A percentile compares a stretch with the other conserved stretches of the same genome.
Conservation (phyloP, 2,113 vertebrate species). For the Ia io region DNA sequence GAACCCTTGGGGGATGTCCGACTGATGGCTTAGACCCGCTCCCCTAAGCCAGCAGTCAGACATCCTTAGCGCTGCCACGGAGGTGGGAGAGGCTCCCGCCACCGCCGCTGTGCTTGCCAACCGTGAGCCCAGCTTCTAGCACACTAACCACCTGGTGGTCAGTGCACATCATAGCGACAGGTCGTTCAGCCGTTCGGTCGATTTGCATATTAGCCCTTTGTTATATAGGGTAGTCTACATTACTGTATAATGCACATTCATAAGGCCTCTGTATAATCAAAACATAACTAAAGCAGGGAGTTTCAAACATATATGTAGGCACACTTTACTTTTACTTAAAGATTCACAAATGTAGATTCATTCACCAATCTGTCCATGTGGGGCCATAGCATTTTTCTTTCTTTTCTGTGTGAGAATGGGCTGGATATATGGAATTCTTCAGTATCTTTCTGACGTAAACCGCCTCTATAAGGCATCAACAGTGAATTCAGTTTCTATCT, state of each 20-base stretch:
- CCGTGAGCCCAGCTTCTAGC: no score
- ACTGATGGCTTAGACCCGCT: no score
- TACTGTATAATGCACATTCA: neutral
- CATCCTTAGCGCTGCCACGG: no score
- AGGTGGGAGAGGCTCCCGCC: no score
- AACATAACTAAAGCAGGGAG: neutral
- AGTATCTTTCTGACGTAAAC: neutral
- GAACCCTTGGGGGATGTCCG: no score
- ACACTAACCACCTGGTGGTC: no score
- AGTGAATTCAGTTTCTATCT: neutral
- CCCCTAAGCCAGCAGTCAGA: no score
- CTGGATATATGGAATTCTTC: neutral
- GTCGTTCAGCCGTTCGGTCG: rapidly evolving
- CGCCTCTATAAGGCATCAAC: neutral
- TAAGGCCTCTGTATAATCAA: neutral
- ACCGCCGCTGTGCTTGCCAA: no score
- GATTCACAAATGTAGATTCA: neutral
- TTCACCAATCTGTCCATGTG: neutral
- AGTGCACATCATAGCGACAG: no score
- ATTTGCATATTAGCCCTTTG: no score
- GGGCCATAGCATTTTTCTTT: neutral
- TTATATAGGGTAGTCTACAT: no score
- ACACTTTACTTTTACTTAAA: neutral
- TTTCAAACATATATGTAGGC: neutral
- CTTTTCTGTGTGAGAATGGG: neutral